phyloP scores from a whole-genome alignment of 2,888 invertebrate species.

The Ellobium chinense region DNA sequence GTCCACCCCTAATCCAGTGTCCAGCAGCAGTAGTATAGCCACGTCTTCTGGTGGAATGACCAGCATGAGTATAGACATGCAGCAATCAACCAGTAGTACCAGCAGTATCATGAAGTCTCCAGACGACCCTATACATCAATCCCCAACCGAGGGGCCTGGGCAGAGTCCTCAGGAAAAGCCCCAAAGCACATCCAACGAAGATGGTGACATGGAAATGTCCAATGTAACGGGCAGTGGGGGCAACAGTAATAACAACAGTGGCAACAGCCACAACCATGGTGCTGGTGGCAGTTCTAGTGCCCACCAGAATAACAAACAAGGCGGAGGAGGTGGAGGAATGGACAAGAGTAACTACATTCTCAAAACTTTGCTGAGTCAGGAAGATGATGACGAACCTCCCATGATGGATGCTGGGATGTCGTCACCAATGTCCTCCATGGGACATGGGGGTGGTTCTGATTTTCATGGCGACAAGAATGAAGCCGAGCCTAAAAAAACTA shows the following conservation, averaged over 20 bases:
- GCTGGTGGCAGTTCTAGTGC: conserved; percentile 38
- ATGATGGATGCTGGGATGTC: conserved; percentile 48
- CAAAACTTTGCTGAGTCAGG: conserved; percentile 84
- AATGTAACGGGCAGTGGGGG: conserved; percentile 9
- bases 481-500: conserved; percentile 73
- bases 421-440: conserved; percentile 43
- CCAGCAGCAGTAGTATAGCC: conserved; percentile 3
- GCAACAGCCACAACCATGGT: conserved; percentile 31
- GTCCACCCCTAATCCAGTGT: conserved; percentile 9
- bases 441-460: conserved; percentile 3
- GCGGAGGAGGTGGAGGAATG: conserved; percentile 10
- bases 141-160: conserved; percentile 71
- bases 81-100: background rate
- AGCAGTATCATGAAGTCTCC: conserved; percentile 58
- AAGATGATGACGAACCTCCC: conserved; percentile 82
- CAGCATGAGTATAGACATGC: conserved; percentile 14
- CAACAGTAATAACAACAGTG: background rate
- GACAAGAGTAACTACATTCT: conserved; percentile 72
- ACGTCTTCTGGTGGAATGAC: conserved; percentile 3
- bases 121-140: conserved; percentile 65
- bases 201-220: conserved; percentile 51
- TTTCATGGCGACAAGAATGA: conserved; percentile 68
- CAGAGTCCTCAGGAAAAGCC: conserved; percentile 73
- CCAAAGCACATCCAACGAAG: conserved; percentile 75
- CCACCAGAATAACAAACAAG: background rate